A percentile compares a stretch with the other conserved stretches of the same genome.
These are phyloP conservation scores for Polypterus bichir DNA, from an alignment of 2,113 vertebrate species.

Conservation along the genomic window DNA sequence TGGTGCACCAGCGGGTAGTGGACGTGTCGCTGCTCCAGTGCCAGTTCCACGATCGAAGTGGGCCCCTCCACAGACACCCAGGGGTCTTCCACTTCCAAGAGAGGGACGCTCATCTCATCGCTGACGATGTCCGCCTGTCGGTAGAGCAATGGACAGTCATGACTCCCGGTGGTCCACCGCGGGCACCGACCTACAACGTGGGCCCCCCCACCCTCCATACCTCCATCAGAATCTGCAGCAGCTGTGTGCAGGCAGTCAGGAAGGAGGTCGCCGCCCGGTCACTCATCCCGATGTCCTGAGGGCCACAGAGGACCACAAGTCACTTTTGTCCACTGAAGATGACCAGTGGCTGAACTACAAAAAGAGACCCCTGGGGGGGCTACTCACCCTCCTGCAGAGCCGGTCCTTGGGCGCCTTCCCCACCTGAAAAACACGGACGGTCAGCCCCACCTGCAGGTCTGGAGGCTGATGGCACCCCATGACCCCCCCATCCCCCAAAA, in stretches of 20 bases:
- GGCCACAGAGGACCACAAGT: conserved; percentile 12
- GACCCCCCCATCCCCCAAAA: conserved; percentile 2
- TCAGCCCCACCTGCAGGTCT: not conserved
- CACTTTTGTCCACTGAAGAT: too few relatives aligned
- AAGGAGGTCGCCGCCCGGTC: conserved; percentile 75
- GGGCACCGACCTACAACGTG: not conserved
- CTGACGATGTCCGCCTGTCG: conserved; percentile 67
- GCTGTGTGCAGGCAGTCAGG: conserved; percentile 75
- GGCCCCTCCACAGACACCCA: conserved; percentile 75
- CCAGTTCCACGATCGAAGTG: conserved; percentile 74
- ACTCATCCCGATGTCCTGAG: conserved; percentile 86
- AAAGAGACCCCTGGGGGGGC: not conserved
- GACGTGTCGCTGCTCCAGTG: conserved; percentile 76
- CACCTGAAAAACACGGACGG: conserved; percentile 48
- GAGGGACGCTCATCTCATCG: conserved; percentile 62
- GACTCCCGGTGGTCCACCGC: too few relatives aligned
- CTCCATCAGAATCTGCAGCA: conserved; percentile 87
- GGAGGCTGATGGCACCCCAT: too few relatives aligned
- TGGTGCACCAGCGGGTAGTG: conserved; percentile 89
- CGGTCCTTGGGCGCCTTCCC: conserved; percentile 93
- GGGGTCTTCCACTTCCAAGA: conserved; percentile 71
- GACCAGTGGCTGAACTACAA: too few relatives aligned
- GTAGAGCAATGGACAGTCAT: not conserved
- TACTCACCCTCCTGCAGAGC: conserved; percentile 78
- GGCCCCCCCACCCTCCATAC: conserved; percentile 37